These are phyloP conservation scores for Idaea dimidiata DNA, from an alignment of 2,888 invertebrate species.

Conservation along the genomic window DNA sequence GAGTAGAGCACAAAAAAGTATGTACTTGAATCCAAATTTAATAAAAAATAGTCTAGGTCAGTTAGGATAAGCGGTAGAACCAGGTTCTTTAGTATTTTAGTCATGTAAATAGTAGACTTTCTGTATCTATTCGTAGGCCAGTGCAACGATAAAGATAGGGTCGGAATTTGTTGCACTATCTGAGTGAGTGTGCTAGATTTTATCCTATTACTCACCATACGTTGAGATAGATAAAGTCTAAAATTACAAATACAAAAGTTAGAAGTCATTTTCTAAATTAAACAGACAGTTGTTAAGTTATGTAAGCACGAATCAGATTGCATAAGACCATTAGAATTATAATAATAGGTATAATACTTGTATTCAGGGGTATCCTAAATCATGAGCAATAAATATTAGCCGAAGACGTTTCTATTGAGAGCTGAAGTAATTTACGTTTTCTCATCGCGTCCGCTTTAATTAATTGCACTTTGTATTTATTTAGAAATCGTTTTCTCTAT, in stretches of 20 bases:
- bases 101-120: too few relatives aligned
- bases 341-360: neutral
- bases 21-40: too few relatives aligned
- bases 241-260: too few relatives aligned
- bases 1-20: too few relatives aligned
- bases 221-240: neutral
- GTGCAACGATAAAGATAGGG: too few relatives aligned
- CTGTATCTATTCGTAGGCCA: too few relatives aligned
- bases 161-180: too few relatives aligned
- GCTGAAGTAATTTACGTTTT: conserved; percentile 26
- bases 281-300: conserved; percentile 2
- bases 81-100: too few relatives aligned
- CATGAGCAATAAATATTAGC: conserved; percentile 26
- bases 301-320: neutral
- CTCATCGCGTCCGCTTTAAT: conserved; percentile 22
- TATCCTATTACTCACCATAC: too few relatives aligned
- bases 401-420: conserved; percentile 18
- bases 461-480: conserved; percentile 28
- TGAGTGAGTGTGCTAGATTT: too few relatives aligned
- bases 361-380: conserved; percentile 23
- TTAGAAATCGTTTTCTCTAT: conserved; percentile 17
- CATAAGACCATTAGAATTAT: conserved; percentile 4
- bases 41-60: too few relatives aligned
- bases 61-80: too few relatives aligned
- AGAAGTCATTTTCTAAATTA: neutral